phyloP scores from a whole-genome alignment of 30 jellyfish, hydroid and myxozoan genomes.

The Hydra vulgaris region DNA sequence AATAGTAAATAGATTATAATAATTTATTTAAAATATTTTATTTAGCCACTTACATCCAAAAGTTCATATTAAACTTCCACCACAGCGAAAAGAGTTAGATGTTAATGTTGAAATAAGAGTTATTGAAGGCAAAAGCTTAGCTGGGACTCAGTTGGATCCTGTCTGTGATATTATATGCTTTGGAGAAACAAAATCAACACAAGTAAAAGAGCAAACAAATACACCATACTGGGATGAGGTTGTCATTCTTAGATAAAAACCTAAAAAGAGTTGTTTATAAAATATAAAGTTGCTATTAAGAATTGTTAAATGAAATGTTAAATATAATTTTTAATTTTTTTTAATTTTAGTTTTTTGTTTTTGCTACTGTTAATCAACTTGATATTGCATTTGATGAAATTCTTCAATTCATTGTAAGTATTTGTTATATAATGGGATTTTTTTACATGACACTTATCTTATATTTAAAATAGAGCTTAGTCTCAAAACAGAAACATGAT shows the following conservation, averaged over 20 bases:
- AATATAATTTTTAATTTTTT: neutral
- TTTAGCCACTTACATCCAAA: constrained; percentile 29
- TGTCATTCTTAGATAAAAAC: neutral
- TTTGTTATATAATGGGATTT: neutral
- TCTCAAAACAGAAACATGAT: neutral
- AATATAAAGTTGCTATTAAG: no score
- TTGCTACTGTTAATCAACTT: constrained; percentile 24
- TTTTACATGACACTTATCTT: neutral
- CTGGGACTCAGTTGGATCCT: constrained; percentile 37
- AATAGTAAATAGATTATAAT: no score
- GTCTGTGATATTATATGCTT: constrained; percentile 16
- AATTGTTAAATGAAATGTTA: neutral
- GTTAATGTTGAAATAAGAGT: constrained; percentile 25
- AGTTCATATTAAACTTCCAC: neutral
- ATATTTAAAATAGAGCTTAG: no score
- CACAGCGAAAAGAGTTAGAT: constrained; percentile 26
- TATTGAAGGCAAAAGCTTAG: constrained; percentile 18
- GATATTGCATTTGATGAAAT: constrained; percentile 32
- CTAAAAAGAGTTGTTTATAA: no score
- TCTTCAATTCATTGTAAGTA: constrained; percentile 25
- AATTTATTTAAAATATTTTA: neutral
- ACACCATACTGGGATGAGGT: constrained; percentile 53
- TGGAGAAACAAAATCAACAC: constrained; percentile 20
- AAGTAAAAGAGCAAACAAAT: constrained; percentile 23
- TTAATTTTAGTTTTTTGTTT: constrained; percentile 14